phyloP scores from a whole-genome alignment of 2,113 vertebrate genomes.

The Pseudopipra pipra region DNA sequence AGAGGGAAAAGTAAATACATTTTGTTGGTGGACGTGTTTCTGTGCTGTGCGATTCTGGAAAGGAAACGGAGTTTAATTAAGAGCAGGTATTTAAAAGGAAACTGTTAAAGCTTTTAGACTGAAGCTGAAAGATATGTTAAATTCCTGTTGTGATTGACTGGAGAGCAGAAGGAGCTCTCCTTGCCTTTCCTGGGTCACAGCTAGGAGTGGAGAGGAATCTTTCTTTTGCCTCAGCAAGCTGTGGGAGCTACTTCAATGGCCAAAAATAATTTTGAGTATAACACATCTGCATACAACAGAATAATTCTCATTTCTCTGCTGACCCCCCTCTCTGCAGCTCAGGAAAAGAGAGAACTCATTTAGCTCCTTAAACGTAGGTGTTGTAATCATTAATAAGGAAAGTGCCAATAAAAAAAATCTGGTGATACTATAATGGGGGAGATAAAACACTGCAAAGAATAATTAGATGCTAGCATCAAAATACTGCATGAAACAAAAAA shows the following conservation, averaged over 20 bases:
- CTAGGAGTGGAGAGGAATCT: not conserved
- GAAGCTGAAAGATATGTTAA: not conserved
- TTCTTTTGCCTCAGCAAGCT: not conserved
- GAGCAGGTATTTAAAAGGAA: not conserved
- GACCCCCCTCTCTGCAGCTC: conserved; percentile 33
- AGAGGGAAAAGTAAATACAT: not conserved
- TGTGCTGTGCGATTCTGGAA: not conserved
- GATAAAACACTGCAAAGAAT: conserved; percentile 72
- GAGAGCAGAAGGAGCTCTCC: not conserved
- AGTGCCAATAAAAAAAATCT: conserved; percentile 70
- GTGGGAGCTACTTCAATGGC: conserved; percentile 11
- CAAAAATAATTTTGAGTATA: conserved; percentile 36
- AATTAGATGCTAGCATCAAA: conserved; percentile 73
- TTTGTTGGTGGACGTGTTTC: not conserved
- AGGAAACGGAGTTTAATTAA: not conserved
- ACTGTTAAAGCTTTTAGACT: not conserved
- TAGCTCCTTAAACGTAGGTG: conserved; percentile 70
- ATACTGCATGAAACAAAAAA: conserved; percentile 70
- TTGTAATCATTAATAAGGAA: conserved; percentile 73
- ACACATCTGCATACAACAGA: conserved; percentile 22
- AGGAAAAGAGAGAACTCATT: conserved; percentile 69
- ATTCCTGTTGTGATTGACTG: not conserved
- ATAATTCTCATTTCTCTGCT: conserved; percentile 58
- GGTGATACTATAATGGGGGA: conserved; percentile 73
- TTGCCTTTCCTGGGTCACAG: not conserved